These are phyloP conservation scores for Patella ulyssiponensis DNA, from an alignment of 2,888 invertebrate genomes.

Conservation along the genomic window DNA sequence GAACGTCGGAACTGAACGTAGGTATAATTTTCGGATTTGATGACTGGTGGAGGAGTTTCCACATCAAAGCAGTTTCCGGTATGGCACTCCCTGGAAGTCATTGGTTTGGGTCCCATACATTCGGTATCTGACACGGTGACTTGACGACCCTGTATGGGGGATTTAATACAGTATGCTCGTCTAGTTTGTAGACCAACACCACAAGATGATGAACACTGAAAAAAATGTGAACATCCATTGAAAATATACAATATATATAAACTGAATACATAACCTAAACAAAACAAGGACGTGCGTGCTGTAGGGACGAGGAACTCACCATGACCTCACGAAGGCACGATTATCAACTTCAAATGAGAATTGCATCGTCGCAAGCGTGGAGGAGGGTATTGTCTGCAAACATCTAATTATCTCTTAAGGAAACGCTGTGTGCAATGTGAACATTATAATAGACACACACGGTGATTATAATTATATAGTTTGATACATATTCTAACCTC, in stretches of 20 bases:
- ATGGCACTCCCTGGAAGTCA: slow-evolving; percentile 48
- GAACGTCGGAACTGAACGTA: slow-evolving; percentile 56
- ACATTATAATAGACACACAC: too few species aligned
- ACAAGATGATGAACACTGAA: slow-evolving; percentile 91
- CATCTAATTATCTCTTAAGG: too few species aligned
- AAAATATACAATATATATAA: neutral
- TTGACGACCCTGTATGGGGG: slow-evolving; percentile 39
- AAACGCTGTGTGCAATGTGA: too few species aligned
- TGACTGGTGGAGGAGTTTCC: slow-evolving; percentile 43
- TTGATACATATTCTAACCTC: slow-evolving; percentile 77
- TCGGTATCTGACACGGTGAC: slow-evolving; percentile 50
- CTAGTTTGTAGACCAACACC: slow-evolving; percentile 88
- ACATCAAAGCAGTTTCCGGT: slow-evolving; percentile 48
- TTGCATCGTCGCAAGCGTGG: too few species aligned
- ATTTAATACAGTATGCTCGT: slow-evolving; percentile 83
- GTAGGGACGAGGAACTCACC: neutral
- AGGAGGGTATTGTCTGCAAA: too few species aligned
- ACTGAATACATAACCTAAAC: too few species aligned
- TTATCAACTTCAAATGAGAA: too few species aligned
- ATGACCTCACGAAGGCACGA: too few species aligned
- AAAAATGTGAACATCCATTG: slow-evolving; percentile 19
- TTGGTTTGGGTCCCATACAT: slow-evolving; percentile 51
- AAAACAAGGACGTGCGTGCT: neutral
- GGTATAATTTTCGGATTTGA: slow-evolving; percentile 53
- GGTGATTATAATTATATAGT: too few species aligned